Evolutionary conservation across 2,888 invertebrate genomes (phyloP).

Genomic region (Eueremaeus valkanovi): DNA sequence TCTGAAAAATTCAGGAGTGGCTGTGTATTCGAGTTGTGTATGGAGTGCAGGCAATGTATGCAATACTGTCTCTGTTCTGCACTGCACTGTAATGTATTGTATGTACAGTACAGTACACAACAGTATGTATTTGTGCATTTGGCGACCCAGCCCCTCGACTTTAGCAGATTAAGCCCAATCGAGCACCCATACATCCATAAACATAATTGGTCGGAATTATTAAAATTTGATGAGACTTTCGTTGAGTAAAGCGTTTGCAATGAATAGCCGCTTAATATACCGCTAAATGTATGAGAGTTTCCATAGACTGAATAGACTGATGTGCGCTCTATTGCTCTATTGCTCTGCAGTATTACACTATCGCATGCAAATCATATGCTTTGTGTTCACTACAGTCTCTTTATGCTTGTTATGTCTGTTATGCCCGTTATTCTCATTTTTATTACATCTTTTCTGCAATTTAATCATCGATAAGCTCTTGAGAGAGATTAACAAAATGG

Average conservation of each 20-base stretch:
- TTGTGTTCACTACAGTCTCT: not conserved
- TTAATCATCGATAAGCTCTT: conserved; percentile 18
- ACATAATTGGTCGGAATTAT: conserved; percentile 22
- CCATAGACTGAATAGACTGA: not conserved
- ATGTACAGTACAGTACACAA: too few species aligned
- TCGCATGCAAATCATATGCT: conserved; percentile 30
- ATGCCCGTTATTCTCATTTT: not conserved
- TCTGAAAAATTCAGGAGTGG: conserved; percentile 31
- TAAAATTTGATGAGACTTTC: conserved; percentile 26
- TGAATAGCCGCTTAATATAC: conserved; percentile 34
- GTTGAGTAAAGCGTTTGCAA: conserved; percentile 3
- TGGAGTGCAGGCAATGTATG: not conserved
- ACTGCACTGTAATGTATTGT: too few species aligned
- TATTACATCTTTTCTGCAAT: conserved; percentile 22
- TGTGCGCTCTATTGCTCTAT: not conserved
- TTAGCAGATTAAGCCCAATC: conserved; percentile 16
- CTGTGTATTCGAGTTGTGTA: not conserved
- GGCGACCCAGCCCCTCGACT: conserved; percentile 28
- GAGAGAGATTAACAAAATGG: conserved; percentile 29
- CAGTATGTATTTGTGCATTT: conserved; percentile 22
- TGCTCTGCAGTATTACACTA: not conserved
- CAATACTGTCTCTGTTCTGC: too few species aligned
- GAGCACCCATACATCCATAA: conserved; percentile 14
- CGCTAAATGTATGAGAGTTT: not conserved
- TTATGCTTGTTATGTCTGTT: not conserved